Evolutionary conservation across 2,888 invertebrate species (phyloP), one percentile per base, ranked within the genome.

Genomic region (Andrena hattorfiana): DNA sequence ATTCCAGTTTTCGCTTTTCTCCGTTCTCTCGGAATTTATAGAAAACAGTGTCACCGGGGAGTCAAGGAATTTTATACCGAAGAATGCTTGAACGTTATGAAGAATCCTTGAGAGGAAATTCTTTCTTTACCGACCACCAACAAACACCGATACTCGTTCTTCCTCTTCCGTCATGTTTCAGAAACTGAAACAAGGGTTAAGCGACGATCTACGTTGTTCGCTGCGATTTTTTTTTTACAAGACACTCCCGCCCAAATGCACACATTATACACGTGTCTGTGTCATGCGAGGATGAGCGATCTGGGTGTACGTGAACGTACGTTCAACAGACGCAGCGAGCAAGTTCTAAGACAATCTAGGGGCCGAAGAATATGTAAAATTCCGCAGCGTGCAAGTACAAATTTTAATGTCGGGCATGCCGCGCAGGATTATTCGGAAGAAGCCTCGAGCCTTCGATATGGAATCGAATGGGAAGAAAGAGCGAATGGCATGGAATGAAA

Each of bases 211-310:
- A 56, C 56, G 13, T 56, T 42, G 42, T 16, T 42, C 5, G 16
- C 16, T 5, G n/a, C n/a, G 42, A 13, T 42, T 42, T 42, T 60
- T 67, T 60, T 35, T 35, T 60, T 20, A 26, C 8, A 72, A 72
- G 76, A 76, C 66, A 72, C 64, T 56, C 66, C 30, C 28, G 51
- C 23, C 16, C 30, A 60, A 63, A 48, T 70, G 62, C 70, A 68
- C 74, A 62, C 66, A 77, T 87, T 80, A 71, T 64, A 60, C 67
- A 79, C 63, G 42, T 10, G 63, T 23, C 32, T 60, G 35, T n/a
- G 62, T 32, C n/a, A 2, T 49, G 20, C n/a, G 30, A 26, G 13
- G 16, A 32, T 8, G 60, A 51, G 62, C n/a, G 16, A 66, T 10
- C 54, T 56, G 3, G 62, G 62, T 62, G 60, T 20, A 62, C 30